Evolutionary conservation across 2,113 vertebrate genomes (phyloP), one percentile per base, ranked within the genome.

Genomic region (Indri indri): DNA sequence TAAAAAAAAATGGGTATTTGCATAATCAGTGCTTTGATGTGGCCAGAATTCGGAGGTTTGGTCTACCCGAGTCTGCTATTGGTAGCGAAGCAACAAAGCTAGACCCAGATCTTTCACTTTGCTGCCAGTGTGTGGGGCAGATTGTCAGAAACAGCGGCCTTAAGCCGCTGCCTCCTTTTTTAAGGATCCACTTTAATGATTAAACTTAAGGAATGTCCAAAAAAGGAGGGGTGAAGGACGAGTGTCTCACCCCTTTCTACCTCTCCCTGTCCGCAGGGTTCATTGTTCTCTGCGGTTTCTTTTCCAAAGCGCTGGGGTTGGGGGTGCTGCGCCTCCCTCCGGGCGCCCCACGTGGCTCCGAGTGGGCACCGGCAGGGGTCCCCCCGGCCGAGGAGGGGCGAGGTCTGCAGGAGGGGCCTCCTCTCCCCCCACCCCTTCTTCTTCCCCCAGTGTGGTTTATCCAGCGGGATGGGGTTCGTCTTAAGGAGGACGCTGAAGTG

Each of bases 21-120:
- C 99, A 99, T 99, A 99, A 99, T 99, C 98, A 98, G 95, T 47
- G 96, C 98, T 99, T 99, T 99, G 99, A 99, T 98, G 98, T 99
- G 96, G 97, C 92, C 98, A 98, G 97, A 97, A 81, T 98, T 98
- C 98, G 95, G 94, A 98, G 98, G 97, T 97, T 96, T 96, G 98
- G 97, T 96, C 94, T 93, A 96, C 97, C 98, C 97, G 98, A 98
- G 98, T 98, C 98, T 95, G 96, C 98, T 96, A 96, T 88, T 96
- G 98, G 98, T 98, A 96, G 94, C 87, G 88, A 97, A 85, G 96
- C 96, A 97, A 98, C 98, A 98, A 98, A 98, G 98, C 97, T 92
- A 94, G 93, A 90, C 45, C 95, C 98, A 97, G 88, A 97, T 95
- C 97, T 98, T 98, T 98, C 97, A 96, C 77, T 84, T 47, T 8